A percentile compares a stretch with the other conserved stretches of the same genome.
These are phyloP conservation scores for Holothuria glaberrima DNA, from an alignment of 35 echinoderm and acorn worm genomes.

Conservation along the genomic window DNA sequence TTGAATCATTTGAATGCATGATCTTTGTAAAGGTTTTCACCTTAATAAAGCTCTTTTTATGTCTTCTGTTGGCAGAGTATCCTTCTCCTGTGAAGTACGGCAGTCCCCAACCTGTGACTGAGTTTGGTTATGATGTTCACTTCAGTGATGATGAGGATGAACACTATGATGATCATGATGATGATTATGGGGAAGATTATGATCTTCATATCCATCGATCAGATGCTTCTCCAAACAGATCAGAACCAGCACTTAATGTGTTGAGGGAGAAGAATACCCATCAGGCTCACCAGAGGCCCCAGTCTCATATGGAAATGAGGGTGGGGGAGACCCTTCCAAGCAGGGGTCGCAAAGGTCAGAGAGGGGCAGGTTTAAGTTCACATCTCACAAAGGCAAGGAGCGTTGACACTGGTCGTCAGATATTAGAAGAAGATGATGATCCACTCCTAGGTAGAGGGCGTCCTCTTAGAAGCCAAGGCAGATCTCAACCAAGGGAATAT, in stretches of 20 bases:
- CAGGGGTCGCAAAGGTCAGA: background rate
- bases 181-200: background rate
- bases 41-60: no score
- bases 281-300: background rate
- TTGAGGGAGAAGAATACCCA: background rate
- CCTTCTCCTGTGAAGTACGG: background rate
- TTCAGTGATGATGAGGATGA: conserved; percentile 59
- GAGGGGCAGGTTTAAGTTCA: background rate
- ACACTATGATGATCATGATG: background rate
- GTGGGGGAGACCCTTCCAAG: conserved; percentile 21
- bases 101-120: background rate
- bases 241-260: conserved; percentile 21
- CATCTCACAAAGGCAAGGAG: conserved; percentile 42
- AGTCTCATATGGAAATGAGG: conserved; percentile 21
- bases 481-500: conserved; percentile 25
- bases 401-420: conserved; percentile 19
- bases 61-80: conserved; percentile 12
- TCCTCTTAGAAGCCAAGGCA: background rate
- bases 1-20: no score
- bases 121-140: conserved; percentile 48
- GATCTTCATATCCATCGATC: background rate
- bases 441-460: background rate
- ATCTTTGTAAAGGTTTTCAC: no score
- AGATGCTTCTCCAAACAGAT: conserved; percentile 1
- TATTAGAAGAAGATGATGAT: conserved; percentile 57